phyloP scores from a whole-genome alignment of 1,140 invertebrate species.

The Apocrypta bakeri region DNA sequence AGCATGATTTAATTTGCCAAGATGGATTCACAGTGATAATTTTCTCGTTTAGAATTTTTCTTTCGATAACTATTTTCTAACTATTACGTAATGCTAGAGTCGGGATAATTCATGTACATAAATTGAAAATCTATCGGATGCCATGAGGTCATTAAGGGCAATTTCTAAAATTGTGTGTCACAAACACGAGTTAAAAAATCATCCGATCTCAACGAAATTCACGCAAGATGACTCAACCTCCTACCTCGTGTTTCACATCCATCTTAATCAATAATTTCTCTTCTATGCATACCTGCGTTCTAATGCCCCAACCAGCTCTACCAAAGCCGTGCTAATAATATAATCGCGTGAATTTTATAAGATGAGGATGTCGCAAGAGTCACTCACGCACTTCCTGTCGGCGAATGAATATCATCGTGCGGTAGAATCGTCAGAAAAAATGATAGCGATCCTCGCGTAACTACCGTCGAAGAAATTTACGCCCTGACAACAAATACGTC shows the following conservation, averaged over 20 bases:
- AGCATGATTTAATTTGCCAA: background rate
- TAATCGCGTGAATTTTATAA: background rate
- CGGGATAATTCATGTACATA: too few relatives aligned
- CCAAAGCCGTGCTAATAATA: conserved; percentile 24
- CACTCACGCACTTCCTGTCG: background rate
- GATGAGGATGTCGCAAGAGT: conserved; percentile 38
- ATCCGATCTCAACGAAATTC: conserved; percentile 20
- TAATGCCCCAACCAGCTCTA: too few relatives aligned
- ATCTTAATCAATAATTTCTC: conserved; percentile 12
- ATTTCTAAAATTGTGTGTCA: too few relatives aligned
- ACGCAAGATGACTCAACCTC: conserved; percentile 24
- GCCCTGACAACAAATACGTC: conserved; percentile 65
- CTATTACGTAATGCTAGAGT: background rate
- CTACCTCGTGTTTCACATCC: conserved; percentile 1
- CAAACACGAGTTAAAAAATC: conserved; percentile 12
- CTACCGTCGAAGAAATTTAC: conserved; percentile 58
- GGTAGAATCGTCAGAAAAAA: background rate
- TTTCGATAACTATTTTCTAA: background rate
- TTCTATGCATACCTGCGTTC: background rate
- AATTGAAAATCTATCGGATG: too few relatives aligned
- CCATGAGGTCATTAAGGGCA: too few relatives aligned
- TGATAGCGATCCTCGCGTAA: background rate
- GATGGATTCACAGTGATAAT: conserved; percentile 5
- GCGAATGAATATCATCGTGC: background rate
- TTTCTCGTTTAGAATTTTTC: background rate